These are phyloP conservation scores for Pao palembangensis DNA, from an alignment of 2,113 vertebrate species.

Conservation along the genomic window DNA sequence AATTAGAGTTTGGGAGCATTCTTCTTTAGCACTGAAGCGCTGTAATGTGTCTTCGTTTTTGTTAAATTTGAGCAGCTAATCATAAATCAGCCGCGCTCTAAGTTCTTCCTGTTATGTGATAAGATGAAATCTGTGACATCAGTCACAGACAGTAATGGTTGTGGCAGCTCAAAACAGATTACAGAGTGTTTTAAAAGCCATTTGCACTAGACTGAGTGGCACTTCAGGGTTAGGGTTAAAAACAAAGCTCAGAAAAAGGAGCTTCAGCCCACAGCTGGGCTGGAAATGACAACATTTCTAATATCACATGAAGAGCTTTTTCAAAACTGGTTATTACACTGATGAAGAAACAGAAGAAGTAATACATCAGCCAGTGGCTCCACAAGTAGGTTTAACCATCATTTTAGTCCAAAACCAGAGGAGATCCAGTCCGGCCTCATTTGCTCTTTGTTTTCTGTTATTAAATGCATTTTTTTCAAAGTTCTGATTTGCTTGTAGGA, in stretches of 20 bases:
- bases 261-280: neutral
- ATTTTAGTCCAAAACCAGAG: too few relatives aligned
- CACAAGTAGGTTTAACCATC: too few relatives aligned
- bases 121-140: constrained; percentile 6
- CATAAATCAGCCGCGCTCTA: neutral
- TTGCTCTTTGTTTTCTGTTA: too few relatives aligned
- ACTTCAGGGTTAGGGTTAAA: neutral
- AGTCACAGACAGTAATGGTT: neutral
- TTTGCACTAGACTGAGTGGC: too few relatives aligned
- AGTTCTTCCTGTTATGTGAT: neutral
- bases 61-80: constrained; percentile 12
- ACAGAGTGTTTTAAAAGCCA: neutral
- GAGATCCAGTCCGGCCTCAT: too few relatives aligned
- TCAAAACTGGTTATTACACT: neutral
- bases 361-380: too few relatives aligned
- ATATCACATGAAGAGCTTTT: neutral
- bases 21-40: neutral
- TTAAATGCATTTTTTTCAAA: too few relatives aligned
- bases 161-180: neutral
- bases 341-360: too few relatives aligned
- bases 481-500: neutral
- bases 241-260: constrained; percentile 6
- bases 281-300: neutral
- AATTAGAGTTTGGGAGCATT: constrained; percentile 34
- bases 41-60: neutral